Conservation (phyloP, 1,140 invertebrate species). For the Trinorchestia longiramus region DNA sequence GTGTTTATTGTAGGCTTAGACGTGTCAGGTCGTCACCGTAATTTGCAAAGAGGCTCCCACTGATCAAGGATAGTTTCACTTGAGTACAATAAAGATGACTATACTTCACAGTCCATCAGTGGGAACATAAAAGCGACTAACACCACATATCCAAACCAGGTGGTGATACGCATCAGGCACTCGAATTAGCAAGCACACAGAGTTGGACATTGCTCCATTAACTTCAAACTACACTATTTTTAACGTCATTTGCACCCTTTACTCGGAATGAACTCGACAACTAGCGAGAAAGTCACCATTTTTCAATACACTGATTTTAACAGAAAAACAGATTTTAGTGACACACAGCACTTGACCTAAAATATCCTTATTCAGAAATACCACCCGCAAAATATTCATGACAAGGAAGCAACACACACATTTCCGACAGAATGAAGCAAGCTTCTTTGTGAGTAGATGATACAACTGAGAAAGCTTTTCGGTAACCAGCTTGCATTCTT, state of each 20-base stretch:
- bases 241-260: not conserved
- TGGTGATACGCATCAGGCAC: not conserved
- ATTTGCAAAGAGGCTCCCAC: slow-evolving; percentile 9
- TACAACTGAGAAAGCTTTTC: not conserved
- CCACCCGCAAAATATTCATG: not conserved
- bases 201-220: not conserved
- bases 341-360: no score
- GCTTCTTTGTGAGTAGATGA: not conserved
- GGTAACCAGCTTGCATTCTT: not conserved
- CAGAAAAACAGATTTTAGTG: not conserved
- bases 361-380: no score
- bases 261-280: not conserved
- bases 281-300: not conserved
- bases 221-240: not conserved
- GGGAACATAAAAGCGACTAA: not conserved
- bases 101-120: not conserved
- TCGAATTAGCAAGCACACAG: not conserved
- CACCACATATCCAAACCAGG: not conserved
- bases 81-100: not conserved
- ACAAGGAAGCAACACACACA: not conserved
- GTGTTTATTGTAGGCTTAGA: slow-evolving; percentile 53
- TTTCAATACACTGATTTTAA: not conserved
- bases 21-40: not conserved
- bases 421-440: not conserved
- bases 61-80: slow-evolving; percentile 19